phyloP scores from a whole-genome alignment of 1,140 invertebrate genomes.

The Bombus pascuorum region DNA sequence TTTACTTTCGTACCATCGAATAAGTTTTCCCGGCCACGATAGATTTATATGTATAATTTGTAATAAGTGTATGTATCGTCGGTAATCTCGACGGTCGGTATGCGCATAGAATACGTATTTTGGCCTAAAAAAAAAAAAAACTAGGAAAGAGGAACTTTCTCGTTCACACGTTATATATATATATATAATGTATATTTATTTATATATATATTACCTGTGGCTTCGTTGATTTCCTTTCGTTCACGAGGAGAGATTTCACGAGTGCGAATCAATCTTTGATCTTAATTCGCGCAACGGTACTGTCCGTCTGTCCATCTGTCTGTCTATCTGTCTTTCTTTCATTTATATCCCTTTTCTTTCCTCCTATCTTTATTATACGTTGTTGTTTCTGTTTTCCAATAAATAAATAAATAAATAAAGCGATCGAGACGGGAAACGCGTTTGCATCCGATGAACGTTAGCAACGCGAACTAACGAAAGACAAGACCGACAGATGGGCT shows the following conservation, averaged over 20 bases:
- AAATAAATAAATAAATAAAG: not conserved
- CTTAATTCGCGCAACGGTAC: not conserved
- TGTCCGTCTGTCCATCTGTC: slow-evolving; percentile 13
- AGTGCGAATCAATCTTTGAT: slow-evolving; percentile 1
- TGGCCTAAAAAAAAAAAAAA: slow-evolving; percentile 71
- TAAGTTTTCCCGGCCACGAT: slow-evolving; percentile 57
- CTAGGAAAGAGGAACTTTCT: slow-evolving; percentile 35
- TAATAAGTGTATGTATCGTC: slow-evolving; percentile 62
- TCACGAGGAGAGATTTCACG: slow-evolving; percentile 10
- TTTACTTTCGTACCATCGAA: slow-evolving; percentile 77
- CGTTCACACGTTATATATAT: not conserved
- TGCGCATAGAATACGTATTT: slow-evolving; percentile 71
- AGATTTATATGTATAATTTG: slow-evolving; percentile 4
- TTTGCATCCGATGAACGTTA: not conserved
- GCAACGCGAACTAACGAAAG: not conserved
- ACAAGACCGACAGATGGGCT: not conserved
- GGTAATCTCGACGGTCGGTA: slow-evolving; percentile 26
- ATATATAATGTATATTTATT: not conserved
- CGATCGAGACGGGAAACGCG: not conserved
- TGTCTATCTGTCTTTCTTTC: not conserved
- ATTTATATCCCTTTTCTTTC: not conserved
- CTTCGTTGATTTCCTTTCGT: slow-evolving; percentile 37
- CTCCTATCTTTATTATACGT: not conserved
- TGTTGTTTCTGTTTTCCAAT: not conserved
- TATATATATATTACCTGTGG: not conserved